These are phyloP conservation scores for Parasteatoda lunata DNA, from an alignment of 2,888 invertebrate species.

Conservation along the genomic window DNA sequence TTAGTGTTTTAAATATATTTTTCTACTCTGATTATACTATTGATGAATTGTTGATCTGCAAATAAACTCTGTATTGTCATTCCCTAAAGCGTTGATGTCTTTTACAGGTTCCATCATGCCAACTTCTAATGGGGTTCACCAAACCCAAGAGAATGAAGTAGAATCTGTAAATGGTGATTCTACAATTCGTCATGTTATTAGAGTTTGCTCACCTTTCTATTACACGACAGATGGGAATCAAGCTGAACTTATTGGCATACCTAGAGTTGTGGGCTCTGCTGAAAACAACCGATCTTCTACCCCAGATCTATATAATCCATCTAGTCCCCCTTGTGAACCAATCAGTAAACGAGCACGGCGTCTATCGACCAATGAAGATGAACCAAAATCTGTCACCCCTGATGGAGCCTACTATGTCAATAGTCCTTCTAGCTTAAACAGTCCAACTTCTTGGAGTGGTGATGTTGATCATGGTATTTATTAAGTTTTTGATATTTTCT, in stretches of 20 bases:
- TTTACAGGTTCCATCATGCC: constrained; percentile 92
- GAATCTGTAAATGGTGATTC: constrained; percentile 75
- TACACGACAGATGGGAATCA: constrained; percentile 81
- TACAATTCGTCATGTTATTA: constrained; percentile 83
- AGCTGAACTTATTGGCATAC: constrained; percentile 65
- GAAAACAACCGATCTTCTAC: constrained; percentile 40
- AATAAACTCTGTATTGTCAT: neutral
- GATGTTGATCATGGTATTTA: constrained; percentile 76
- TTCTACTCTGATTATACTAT: neutral
- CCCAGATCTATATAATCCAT: constrained; percentile 33
- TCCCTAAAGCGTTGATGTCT: constrained; percentile 69
- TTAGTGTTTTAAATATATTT: neutral
- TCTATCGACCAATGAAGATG: constrained; percentile 78
- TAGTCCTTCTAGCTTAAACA: constrained; percentile 76
- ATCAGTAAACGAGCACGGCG: constrained; percentile 77
- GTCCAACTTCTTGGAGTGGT: constrained; percentile 77
- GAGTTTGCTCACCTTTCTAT: constrained; percentile 87
- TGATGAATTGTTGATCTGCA: neutral
- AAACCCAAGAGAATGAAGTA: neutral
- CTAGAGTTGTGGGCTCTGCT: constrained; percentile 33
- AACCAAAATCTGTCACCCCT: constrained; percentile 73
- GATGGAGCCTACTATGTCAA: constrained; percentile 76
- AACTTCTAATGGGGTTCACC: constrained; percentile 74
- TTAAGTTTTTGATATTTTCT: neutral
- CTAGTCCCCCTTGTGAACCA: constrained; percentile 76